Percentiles rank a stretch among this genome's conserved stretches.
Evolutionary conservation across 1,140 invertebrate species (phyloP).

Genomic region (Ceratitis capitata): DNA sequence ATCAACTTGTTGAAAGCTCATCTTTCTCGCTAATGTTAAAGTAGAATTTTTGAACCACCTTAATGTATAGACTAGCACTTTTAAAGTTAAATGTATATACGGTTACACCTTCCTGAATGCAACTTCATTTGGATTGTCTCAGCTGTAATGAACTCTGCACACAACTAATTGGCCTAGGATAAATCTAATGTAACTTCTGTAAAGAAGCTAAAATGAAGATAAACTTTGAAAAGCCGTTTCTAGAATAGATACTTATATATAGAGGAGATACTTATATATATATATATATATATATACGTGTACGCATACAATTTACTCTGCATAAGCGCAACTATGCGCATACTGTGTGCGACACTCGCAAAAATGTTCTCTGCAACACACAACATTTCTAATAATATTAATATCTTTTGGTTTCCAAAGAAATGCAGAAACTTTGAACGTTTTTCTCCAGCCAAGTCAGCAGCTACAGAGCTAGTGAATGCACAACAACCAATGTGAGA

Average conservation of each 20-base stretch:
- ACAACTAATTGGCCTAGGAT: background rate
- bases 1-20: too few relatives aligned
- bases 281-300: background rate
- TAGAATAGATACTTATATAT: background rate
- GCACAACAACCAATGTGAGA: background rate
- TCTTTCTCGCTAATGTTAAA: too few relatives aligned
- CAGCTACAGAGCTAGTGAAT: background rate
- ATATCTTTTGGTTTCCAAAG: slow-evolving; percentile 22
- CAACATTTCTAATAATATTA: background rate
- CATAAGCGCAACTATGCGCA: background rate
- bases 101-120: background rate
- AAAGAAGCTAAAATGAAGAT: background rate
- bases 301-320: background rate
- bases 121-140: background rate
- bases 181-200: background rate
- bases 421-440: background rate
- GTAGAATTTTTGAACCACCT: too few relatives aligned
- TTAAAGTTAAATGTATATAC: too few relatives aligned
- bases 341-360: background rate
- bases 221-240: background rate
- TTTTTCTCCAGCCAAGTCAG: background rate
- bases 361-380: background rate
- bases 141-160: background rate
- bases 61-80: too few relatives aligned
- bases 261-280: background rate